Conservation (phyloP, 2,888 invertebrate genomes). For the Andrena praecox region DNA sequence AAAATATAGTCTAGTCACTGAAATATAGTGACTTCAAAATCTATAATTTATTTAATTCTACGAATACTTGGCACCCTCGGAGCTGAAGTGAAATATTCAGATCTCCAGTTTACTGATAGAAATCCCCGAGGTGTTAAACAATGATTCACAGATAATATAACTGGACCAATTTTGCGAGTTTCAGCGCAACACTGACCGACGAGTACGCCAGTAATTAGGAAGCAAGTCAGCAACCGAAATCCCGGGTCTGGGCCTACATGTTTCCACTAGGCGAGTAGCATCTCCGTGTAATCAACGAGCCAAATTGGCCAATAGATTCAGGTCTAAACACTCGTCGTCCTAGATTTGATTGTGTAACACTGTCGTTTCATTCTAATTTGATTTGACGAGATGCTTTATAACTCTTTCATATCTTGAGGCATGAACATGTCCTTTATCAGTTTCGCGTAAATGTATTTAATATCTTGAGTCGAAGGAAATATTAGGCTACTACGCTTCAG, state of each 20-base stretch:
- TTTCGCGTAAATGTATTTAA: too few species aligned
- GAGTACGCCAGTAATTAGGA: slow-evolving; percentile 34
- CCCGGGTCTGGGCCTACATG: not conserved
- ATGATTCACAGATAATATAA: not conserved
- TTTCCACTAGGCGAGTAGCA: slow-evolving; percentile 17
- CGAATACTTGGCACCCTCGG: too few species aligned
- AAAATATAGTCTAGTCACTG: too few species aligned
- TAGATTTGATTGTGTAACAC: not conserved
- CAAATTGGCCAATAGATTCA: slow-evolving; percentile 34
- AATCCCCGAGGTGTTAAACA: slow-evolving; percentile 17
- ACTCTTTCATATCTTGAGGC: too few species aligned
- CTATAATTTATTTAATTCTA: too few species aligned
- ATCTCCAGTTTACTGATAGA: not conserved
- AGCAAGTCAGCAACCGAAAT: slow-evolving; percentile 37
- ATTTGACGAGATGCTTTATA: not conserved
- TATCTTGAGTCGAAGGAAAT: too few species aligned
- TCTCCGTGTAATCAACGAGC: slow-evolving; percentile 7
- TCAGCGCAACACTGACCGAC: slow-evolving; percentile 15
- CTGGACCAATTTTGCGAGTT: slow-evolving; percentile 29
- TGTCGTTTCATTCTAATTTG: not conserved
- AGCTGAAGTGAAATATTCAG: not conserved
- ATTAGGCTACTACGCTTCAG: too few species aligned
- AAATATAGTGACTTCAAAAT: too few species aligned
- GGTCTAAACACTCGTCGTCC: not conserved
- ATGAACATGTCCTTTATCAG: too few species aligned